These are phyloP conservation scores for Salpingus planirostris DNA, from an alignment of 2,888 invertebrate genomes.

Conservation along the genomic window DNA sequence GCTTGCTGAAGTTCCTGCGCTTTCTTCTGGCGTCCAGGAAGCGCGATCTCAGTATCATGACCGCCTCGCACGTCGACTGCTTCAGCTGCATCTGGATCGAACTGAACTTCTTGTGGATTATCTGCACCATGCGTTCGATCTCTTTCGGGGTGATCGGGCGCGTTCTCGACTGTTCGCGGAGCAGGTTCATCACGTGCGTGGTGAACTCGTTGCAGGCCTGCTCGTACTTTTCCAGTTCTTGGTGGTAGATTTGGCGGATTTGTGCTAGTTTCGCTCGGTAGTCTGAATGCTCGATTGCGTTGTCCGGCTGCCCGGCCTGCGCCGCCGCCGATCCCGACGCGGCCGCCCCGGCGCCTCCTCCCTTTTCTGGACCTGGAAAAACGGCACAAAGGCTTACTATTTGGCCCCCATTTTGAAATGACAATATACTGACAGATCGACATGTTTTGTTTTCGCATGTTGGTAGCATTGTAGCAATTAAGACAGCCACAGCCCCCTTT, in stretches of 20 bases:
- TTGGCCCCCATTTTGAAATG: too few species aligned
- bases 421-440: too few species aligned
- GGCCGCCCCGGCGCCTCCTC: slow-evolving; percentile 80
- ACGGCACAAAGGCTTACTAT: too few species aligned
- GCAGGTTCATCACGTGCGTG: slow-evolving; percentile 98
- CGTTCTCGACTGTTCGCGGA: slow-evolving; percentile 93
- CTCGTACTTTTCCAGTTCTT: slow-evolving; percentile 98
- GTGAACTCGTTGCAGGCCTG: slow-evolving; percentile 99
- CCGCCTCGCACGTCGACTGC: slow-evolving; percentile 98
- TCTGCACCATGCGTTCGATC: slow-evolving; percentile 98
- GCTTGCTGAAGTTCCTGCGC: slow-evolving; percentile 98
- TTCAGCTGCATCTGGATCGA: slow-evolving; percentile 98
- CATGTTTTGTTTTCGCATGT: too few species aligned
- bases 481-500: too few species aligned
- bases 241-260: slow-evolving; percentile 97
- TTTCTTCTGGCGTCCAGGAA: slow-evolving; percentile 77
- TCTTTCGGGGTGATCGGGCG: slow-evolving; percentile 98
- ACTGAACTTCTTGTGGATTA: slow-evolving; percentile 96
- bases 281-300: slow-evolving; percentile 98
- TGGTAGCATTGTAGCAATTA: too few species aligned
- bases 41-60: slow-evolving; percentile 93
- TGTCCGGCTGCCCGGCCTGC: slow-evolving; percentile 74
- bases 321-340: slow-evolving; percentile 79
- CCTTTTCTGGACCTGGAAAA: slow-evolving; percentile 83
- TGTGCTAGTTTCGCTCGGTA: slow-evolving; percentile 98